Conservation (phyloP, 2,888 invertebrate species). For the Ophonus ardosiacus region DNA sequence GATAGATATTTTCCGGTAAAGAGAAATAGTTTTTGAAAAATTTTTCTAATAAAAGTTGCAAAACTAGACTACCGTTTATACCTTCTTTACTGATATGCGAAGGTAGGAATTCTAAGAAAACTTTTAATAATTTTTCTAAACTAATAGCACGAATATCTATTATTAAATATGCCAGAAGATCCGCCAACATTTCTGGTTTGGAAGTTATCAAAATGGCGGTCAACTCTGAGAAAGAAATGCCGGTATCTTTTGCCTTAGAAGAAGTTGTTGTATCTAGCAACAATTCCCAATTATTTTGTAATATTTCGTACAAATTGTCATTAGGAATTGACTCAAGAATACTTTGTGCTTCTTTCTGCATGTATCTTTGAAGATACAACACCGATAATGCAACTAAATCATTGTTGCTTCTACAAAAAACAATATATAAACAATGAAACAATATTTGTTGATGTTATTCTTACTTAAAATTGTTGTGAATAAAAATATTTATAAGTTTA, state of each 20-base stretch:
- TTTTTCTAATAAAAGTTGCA: slow-evolving; percentile 77
- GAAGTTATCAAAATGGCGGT: slow-evolving; percentile 77
- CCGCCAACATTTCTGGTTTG: slow-evolving; percentile 75
- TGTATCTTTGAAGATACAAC: slow-evolving; percentile 78
- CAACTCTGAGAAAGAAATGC: slow-evolving; percentile 78
- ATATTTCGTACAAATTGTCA: slow-evolving; percentile 73
- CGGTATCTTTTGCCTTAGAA: slow-evolving; percentile 71
- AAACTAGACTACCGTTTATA: slow-evolving; percentile 75
- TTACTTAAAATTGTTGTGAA: slow-evolving; percentile 70
- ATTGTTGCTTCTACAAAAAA: slow-evolving; percentile 71
- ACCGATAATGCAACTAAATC: slow-evolving; percentile 76
- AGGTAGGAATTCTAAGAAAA: slow-evolving; percentile 82
- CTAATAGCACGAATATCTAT: slow-evolving; percentile 73
- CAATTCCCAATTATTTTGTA: slow-evolving; percentile 76
- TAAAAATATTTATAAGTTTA: slow-evolving; percentile 76
- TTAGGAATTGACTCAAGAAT: slow-evolving; percentile 75
- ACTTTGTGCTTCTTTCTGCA: slow-evolving; percentile 75
- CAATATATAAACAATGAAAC: slow-evolving; percentile 9
- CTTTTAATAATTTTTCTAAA: slow-evolving; percentile 75
- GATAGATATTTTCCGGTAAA: slow-evolving; percentile 71
- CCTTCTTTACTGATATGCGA: slow-evolving; percentile 80
- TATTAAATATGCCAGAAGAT: slow-evolving; percentile 76
- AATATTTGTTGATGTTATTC: slow-evolving; percentile 51
- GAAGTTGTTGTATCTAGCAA: slow-evolving; percentile 76
- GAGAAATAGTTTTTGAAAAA: slow-evolving; percentile 75